Evolutionary conservation across 2,113 vertebrate species (phyloP), one percentile per base, ranked within the genome.

Genomic region (Muscicapa adusta): DNA sequence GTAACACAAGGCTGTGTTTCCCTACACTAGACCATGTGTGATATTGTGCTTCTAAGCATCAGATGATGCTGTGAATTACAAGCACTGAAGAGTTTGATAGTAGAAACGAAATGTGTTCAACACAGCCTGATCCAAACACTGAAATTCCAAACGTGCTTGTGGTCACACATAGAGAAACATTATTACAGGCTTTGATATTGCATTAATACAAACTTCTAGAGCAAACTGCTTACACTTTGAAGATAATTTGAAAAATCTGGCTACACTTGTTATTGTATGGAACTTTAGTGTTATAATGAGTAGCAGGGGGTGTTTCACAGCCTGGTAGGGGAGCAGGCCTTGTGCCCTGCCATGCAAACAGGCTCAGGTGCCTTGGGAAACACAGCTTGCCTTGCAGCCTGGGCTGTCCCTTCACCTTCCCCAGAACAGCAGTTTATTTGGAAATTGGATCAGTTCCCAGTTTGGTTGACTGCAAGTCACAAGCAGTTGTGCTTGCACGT

Each of bases 21-120:
- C 62, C 78, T 34, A 72, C 74, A 88, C 22, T 62, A 95, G 58
- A 60, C 82, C 12, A 6, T 20, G 82, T 72, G 71, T 68, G 88
- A 36, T 2, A 7, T 72, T 85, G 28, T 0, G 1, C 26, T 62
- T 47, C 26, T 58, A 31, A 88, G 24, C 2, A 0, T 50, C 73
- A 43, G 47, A 72, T 57, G 48, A 65, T 85, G 66, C n/a, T 1
- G 1, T 65, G 43, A 88, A 51, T 85, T 93, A 54, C 28, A 28
- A 85, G 62, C 26, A 15, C 29, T 71, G 22, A n/a, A 4, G 43
- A 60, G 34, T 78, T 38, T 3, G 2, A n/a, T 48, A 63, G 45
- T 12, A 60, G 48, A 53, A 82, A 71, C 33, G 34, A 33, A 63
- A 58, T 13, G 7, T 63, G 50, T 36, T 75, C 54, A 53, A 25